A percentile compares a stretch with the other conserved stretches of the same genome.
Evolutionary conservation across 1,140 invertebrate genomes (phyloP).

Genomic region (Tenebrio molitor): DNA sequence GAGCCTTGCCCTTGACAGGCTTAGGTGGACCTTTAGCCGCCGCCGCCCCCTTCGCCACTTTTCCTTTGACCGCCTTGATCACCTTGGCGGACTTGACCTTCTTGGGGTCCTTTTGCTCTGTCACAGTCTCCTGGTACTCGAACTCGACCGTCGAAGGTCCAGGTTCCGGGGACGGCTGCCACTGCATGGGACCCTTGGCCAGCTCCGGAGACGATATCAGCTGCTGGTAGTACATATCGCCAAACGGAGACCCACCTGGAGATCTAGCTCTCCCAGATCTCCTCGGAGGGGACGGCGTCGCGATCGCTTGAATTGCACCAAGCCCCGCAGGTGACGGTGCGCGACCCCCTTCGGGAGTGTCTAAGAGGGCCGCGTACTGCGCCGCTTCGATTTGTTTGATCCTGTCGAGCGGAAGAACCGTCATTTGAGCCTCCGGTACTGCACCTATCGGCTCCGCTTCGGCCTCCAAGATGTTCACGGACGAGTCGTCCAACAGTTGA

Average conservation of each 20-base stretch:
- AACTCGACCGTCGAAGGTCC: background rate
- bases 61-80: background rate
- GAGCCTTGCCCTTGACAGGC: background rate
- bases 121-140: background rate
- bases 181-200: background rate
- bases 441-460: background rate
- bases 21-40: background rate
- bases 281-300: too few species aligned
- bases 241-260: too few species aligned
- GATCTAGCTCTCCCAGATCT: too few species aligned
- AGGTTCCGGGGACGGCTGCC: background rate
- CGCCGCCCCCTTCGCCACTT: background rate
- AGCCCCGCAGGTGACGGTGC: too few species aligned
- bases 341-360: too few species aligned
- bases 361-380: too few species aligned
- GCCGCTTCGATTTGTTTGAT: background rate
- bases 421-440: background rate
- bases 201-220: background rate
- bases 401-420: background rate
- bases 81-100: too few species aligned
- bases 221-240: too few species aligned
- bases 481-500: too few species aligned
- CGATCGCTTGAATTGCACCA: too few species aligned
- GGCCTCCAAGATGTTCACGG: background rate
- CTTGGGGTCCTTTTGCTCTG: background rate